A percentile compares a stretch with the other conserved stretches of the same genome.
phyloP scores from a whole-genome alignment of 2,888 invertebrate genomes.

The Agrotis ipsilon region DNA sequence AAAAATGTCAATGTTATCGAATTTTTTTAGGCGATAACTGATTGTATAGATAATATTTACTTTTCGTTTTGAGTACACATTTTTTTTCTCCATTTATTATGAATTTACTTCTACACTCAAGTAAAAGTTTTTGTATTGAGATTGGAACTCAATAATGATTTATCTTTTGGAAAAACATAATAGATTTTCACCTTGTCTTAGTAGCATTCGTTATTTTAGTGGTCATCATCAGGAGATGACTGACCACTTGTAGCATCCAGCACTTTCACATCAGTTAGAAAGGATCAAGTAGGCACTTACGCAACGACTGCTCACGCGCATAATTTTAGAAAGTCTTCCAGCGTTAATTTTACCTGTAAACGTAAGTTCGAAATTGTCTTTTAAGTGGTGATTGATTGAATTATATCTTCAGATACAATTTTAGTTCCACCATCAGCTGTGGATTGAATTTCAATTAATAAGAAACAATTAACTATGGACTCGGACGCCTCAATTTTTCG shows the following conservation, averaged over 20 bases:
- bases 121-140: background rate
- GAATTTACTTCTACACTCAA: background rate
- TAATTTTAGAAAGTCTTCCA: slow-evolving; percentile 56
- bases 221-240: slow-evolving; percentile 14
- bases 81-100: slow-evolving; percentile 2
- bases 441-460: background rate
- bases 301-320: slow-evolving; percentile 36
- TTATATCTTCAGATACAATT: background rate
- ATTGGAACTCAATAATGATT: background rate
- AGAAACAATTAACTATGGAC: background rate
- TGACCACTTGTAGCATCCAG: slow-evolving; percentile 23
- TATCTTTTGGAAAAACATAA: background rate
- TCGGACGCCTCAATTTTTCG: too few relatives aligned
- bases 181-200: background rate
- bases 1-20: too few relatives aligned
- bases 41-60: background rate
- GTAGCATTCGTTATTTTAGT: background rate
- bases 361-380: slow-evolving; percentile 9
- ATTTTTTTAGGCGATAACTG: background rate
- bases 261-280: slow-evolving; percentile 62
- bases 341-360: slow-evolving; percentile 28
- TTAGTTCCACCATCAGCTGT: background rate
- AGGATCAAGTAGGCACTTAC: slow-evolving; percentile 50
- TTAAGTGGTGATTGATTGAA: slow-evolving; percentile 12
- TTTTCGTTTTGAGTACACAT: background rate